phyloP scores from a whole-genome alignment of 2,113 vertebrate genomes.

The Colius striatus region DNA sequence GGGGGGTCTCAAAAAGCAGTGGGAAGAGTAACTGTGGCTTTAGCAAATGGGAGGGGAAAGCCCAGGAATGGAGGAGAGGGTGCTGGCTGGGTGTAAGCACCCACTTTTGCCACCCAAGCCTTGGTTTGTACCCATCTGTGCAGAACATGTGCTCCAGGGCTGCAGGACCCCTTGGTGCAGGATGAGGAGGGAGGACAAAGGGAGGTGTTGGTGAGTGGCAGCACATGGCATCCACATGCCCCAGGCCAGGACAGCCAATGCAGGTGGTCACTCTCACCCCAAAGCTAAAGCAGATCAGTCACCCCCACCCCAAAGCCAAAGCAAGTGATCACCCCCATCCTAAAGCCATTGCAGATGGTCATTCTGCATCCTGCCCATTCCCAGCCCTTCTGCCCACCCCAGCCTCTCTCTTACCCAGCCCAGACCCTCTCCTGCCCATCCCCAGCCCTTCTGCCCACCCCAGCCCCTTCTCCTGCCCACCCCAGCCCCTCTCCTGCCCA shows the following conservation, averaged over 20 bases:
- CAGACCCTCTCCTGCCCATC: no score
- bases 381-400: no score
- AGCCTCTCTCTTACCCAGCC: no score
- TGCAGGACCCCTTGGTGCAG: background rate
- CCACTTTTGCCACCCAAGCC: background rate
- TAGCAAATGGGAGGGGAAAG: background rate
- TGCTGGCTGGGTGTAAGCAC: background rate
- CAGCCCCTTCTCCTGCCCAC: no score
- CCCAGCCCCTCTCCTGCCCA: no score
- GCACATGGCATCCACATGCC: background rate
- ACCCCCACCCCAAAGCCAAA: background rate
- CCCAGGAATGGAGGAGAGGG: accelerated
- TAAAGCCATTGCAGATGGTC: no score
- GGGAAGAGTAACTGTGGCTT: background rate
- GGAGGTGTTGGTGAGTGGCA: constrained; percentile 74
- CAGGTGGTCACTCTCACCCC: background rate
- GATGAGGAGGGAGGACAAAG: constrained; percentile 75
- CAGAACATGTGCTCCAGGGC: background rate
- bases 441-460: no score
- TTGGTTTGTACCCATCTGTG: accelerated
- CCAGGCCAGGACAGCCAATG: no score
- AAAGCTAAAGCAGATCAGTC: background rate
- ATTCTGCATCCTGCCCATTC: no score
- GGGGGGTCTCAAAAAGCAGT: accelerated
- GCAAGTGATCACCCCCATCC: no score